These are phyloP conservation scores for Psix sp. DNA, from an alignment of 1,140 invertebrate species.

Conservation along the genomic window DNA sequence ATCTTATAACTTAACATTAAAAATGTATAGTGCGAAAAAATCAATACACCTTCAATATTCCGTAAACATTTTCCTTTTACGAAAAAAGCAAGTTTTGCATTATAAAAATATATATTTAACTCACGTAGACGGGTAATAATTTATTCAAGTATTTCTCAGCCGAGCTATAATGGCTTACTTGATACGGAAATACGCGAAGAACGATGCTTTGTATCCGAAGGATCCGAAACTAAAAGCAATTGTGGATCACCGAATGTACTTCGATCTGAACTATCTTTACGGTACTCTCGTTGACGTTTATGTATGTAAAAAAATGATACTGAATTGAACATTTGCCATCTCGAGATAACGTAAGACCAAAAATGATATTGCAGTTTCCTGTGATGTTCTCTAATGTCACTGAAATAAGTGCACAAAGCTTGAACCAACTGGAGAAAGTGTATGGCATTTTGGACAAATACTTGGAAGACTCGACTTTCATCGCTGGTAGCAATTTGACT, in stretches of 20 bases:
- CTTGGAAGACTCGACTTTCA: slow-evolving; percentile 18
- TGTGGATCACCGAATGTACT: slow-evolving; percentile 84
- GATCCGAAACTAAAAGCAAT: slow-evolving; percentile 81
- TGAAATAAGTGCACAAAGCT: slow-evolving; percentile 13
- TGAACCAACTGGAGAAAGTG: slow-evolving; percentile 13
- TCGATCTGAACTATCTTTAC: slow-evolving; percentile 77
- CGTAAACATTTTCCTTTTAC: too few species aligned
- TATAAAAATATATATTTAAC: too few species aligned
- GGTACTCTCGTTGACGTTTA: background rate
- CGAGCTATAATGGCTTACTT: slow-evolving; percentile 85
- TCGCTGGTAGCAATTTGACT: slow-evolving; percentile 29
- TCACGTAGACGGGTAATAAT: too few species aligned
- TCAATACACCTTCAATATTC: too few species aligned
- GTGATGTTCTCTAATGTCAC: background rate
- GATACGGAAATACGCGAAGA: slow-evolving; percentile 82
- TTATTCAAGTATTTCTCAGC: slow-evolving; percentile 61
- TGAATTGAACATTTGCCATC: too few species aligned
- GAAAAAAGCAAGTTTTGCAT: too few species aligned
- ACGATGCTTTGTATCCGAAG: slow-evolving; percentile 82
- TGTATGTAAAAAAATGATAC: slow-evolving; percentile 19
- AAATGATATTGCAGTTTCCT: slow-evolving; percentile 9
- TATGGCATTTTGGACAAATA: slow-evolving; percentile 24
- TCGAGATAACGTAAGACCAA: slow-evolving; percentile 1
- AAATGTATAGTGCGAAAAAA: too few species aligned
- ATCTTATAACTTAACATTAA: background rate